phyloP scores from a whole-genome alignment of 2,797 vertebrate species.

The Catamblyrhynchus diadema region DNA sequence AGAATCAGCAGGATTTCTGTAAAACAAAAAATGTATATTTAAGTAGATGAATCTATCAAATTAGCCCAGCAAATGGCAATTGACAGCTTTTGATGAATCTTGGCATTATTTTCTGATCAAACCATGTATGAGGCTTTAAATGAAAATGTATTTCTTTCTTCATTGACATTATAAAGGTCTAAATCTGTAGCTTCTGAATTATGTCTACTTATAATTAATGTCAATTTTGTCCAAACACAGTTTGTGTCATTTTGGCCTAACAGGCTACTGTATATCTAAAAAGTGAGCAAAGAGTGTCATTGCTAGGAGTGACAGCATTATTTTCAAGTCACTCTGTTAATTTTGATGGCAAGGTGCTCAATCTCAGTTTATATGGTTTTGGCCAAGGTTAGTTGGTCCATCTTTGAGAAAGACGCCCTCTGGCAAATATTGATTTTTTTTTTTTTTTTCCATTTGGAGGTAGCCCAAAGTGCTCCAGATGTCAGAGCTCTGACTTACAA shows the following conservation, averaged over 20 bases:
- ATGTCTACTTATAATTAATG: background rate
- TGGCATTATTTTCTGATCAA: constrained; percentile 30
- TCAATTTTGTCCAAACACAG: background rate
- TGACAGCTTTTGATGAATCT: constrained; percentile 40
- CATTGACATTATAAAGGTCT: constrained; percentile 1
- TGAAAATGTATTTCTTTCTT: constrained; percentile 16
- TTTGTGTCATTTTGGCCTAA: background rate
- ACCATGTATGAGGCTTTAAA: background rate
- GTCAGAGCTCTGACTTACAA: background rate
- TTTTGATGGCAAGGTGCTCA: background rate
- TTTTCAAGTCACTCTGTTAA: background rate
- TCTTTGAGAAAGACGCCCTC: background rate
- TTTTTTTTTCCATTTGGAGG: background rate
- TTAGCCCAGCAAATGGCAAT: constrained; percentile 49
- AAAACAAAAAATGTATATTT: background rate
- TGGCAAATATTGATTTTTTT: background rate
- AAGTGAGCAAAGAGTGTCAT: background rate
- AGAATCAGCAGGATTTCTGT: constrained; percentile 23
- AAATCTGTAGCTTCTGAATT: background rate
- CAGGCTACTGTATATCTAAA: background rate
- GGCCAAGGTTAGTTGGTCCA: background rate
- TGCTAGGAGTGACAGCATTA: background rate
- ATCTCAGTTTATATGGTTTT: background rate
- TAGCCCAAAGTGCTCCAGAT: background rate
- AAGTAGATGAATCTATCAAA: constrained; percentile 1